Base-by-base conservation (phyloP, 2,797 vertebrate species). In the Mormyrops attenuatus region DNA sequence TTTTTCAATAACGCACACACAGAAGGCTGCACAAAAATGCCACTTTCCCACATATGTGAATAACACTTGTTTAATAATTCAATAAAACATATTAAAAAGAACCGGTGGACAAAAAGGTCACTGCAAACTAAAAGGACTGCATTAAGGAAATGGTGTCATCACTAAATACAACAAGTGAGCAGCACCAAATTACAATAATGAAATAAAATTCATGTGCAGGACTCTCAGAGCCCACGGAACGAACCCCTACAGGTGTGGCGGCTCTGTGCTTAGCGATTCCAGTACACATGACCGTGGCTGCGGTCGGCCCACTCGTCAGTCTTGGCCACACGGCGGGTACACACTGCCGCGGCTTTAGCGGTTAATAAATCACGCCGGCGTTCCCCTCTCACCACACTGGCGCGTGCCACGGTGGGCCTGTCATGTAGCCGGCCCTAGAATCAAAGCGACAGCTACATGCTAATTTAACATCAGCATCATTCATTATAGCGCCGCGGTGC, bases 401-500 rank as follows among this genome's bases (percentile, higher is more conserved):
- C 90, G 91, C 92, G 94, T 94, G 94, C 92, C 92, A 92, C 91
- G 96, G 95, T 95, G 95, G 96, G 95, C 94, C 93, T 94, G 95
- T 96, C 95, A 95, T 92, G 88, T 94, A 94, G 92, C 92, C 92
- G 91, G 93, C 93, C 90, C 92, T 92, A 90, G 94, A 95, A 92
- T 92, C 60, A 90, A 92, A 93, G 93, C 77, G 93, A 95, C 94
- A 95, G 94, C 94, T 95, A 95, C 96, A 96, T 96, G 96, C 95
- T 96, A 96, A 96, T 96, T 96, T 95, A 95, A 94, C 95, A 95
- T 93, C 92, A 94, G 93, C 95, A 94, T 95, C 95, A 96, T 96
- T 96, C 95, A 96, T 96, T 96, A 96, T 95, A 95, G 94, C 95
- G 93, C 94, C 94, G 92, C 93, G 91, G 95, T 93, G 95, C 95